Evolutionary conservation across 2,888 invertebrate species (phyloP), one percentile per base, ranked within the genome.

Genomic region (Myathropa florea): DNA sequence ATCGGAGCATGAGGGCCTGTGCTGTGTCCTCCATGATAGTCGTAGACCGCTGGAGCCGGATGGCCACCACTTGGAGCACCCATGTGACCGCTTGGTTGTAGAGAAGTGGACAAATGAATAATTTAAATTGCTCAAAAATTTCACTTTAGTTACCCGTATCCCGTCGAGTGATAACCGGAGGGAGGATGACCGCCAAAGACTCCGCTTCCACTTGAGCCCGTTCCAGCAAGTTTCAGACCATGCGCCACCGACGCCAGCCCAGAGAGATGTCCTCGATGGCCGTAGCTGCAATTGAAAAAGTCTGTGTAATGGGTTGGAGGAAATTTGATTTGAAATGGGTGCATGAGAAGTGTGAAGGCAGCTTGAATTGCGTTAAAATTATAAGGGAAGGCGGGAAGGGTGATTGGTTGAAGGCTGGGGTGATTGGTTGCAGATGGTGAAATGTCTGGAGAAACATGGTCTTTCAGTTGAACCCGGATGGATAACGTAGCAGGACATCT

Each of bases 11-110:
- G 77, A 55, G 76, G 65, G 70, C n/a, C 73, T 2, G 24, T 57
- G 24, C 24, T 24, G 57, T 57, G 24, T 3, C 55, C 18, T 3
- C 73, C 14, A 33, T 86, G 86, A 55, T 86, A 86, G 53, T 86
- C 86, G 21, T 83, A 86, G 23, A 82, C 83, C 28, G 78, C 83
- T 67, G 83, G 78, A 23, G 86, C 82, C 18, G 78, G 61, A 71
- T 79, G 78, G 30, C 86, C 86, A 65, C 65, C 78, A 75, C 65
- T 71, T 39, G 86, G 36, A 75, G 55, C 71, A 21, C 86, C 86
- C 86, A 75, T 59, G 21, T 86, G 78, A 75, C 78, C 78, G 46
- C 75, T 77, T 2, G 46, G 4, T 46, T n/a, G 18, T 18, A 18
- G 18, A 18, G n/a, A 46, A n/a, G 1, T 18, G 33, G 10, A 72